These are phyloP conservation scores for Listronotus bonariensis DNA, from an alignment of 1,140 invertebrate species.

Conservation along the genomic window DNA sequence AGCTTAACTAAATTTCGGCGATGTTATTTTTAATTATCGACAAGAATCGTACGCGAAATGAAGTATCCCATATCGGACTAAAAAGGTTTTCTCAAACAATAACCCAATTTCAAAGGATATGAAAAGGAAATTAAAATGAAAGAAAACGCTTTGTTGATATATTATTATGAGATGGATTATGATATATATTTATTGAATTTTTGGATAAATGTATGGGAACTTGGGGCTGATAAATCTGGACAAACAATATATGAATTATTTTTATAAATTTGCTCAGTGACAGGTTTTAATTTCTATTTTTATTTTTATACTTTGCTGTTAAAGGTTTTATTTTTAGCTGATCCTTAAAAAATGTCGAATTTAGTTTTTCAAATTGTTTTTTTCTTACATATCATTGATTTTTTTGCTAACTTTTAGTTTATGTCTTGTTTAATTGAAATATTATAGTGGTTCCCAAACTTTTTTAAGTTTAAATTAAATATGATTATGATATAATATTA, in stretches of 20 bases:
- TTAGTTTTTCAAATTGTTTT: no score
- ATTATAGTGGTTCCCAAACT: no score
- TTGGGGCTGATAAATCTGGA: conserved; percentile 6
- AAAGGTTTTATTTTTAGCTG: no score
- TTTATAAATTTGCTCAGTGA: no score
- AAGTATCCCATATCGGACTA: neutral
- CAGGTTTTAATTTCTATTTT: no score
- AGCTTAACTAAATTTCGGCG: conserved; percentile 1
- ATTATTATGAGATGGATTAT: conserved; percentile 14
- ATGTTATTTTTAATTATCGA: conserved; percentile 25
- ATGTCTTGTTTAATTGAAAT: no score
- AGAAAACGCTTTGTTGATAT: conserved; percentile 22
- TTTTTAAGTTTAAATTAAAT: no score
- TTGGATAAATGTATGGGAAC: conserved; percentile 1
- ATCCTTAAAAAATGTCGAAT: no score
- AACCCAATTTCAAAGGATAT: conserved; percentile 28
- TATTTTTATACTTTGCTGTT: no score
- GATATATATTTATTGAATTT: conserved; percentile 31
- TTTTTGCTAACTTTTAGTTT: no score
- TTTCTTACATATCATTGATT: no score
- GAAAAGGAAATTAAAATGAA: conserved; percentile 26
- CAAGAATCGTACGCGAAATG: conserved; percentile 19
- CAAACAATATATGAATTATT: conserved; percentile 2
- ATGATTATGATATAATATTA: no score
- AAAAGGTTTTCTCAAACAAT: conserved; percentile 22